Conservation (phyloP, 2,113 vertebrate genomes). For the Conger conger region DNA sequence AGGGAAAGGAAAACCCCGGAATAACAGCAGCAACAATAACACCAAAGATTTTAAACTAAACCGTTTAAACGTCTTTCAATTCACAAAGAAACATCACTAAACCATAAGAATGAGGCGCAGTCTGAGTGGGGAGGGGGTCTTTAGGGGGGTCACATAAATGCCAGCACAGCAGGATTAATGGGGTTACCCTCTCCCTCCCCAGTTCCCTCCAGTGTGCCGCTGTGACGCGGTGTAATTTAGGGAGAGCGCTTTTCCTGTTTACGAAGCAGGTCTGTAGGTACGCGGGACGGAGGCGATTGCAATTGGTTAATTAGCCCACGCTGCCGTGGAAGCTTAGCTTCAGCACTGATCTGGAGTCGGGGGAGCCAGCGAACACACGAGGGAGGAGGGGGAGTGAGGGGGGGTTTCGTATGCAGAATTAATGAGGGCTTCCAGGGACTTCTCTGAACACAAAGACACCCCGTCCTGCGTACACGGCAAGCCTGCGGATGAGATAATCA, state of each 20-base stretch:
- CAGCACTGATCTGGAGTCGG: not conserved
- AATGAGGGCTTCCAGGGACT: slow-evolving; percentile 3
- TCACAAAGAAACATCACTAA: not conserved
- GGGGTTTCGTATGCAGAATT: slow-evolving; percentile 2
- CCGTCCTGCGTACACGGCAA: not conserved
- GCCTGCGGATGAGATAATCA: not conserved
- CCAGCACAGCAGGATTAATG: not conserved
- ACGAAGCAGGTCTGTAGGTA: not conserved
- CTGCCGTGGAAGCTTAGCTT: not conserved
- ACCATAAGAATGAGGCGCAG: not conserved
- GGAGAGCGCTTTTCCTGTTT: not conserved
- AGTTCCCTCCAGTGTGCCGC: not conserved
- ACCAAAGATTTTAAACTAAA: not conserved
- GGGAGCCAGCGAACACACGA: not conserved
- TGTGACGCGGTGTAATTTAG: not conserved
- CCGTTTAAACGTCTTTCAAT: not conserved
- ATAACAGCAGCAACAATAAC: no score
- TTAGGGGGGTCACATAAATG: not conserved
- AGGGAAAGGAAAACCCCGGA: no score
- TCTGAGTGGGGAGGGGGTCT: not conserved
- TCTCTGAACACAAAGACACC: not conserved
- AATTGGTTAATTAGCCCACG: not conserved
- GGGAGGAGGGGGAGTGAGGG: not conserved
- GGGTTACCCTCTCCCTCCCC: not conserved
- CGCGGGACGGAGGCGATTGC: not conserved